phyloP scores from a whole-genome alignment of 2,113 vertebrate genomes.

The Zosterops borbonicus region DNA sequence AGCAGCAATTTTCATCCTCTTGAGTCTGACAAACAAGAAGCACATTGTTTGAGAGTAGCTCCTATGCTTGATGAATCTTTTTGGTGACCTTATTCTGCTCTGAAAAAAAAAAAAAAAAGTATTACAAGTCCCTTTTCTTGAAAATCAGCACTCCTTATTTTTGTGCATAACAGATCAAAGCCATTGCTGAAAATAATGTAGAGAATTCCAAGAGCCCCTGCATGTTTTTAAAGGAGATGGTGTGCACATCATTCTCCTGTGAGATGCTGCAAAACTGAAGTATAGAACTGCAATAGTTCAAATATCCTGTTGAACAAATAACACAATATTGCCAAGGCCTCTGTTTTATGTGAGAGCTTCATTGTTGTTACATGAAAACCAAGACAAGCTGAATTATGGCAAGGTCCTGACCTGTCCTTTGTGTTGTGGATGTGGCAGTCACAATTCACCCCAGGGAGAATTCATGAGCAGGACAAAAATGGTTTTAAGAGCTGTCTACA shows the following conservation, averaged over 20 bases:
- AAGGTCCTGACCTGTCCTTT: slow-evolving; percentile 37
- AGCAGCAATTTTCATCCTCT: neutral
- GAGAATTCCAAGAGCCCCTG: neutral
- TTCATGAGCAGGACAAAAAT: slow-evolving; percentile 7
- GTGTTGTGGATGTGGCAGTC: neutral
- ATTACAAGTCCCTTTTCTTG: neutral
- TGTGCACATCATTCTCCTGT: neutral
- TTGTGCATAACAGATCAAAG: slow-evolving; percentile 30
- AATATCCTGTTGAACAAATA: slow-evolving; percentile 17
- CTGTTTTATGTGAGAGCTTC: neutral
- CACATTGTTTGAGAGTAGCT: slow-evolving; percentile 17
- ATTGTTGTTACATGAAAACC: neutral
- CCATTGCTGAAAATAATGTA: neutral
- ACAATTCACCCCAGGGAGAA: neutral
- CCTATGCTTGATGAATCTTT: neutral
- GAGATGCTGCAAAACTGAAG: neutral
- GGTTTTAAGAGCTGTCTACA: neutral
- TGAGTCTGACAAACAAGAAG: slow-evolving; percentile 23
- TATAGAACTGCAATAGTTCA: neutral
- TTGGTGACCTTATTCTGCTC: slow-evolving; percentile 16
- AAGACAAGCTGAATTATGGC: slow-evolving; percentile 29
- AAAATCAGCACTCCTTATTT: slow-evolving; percentile 15
- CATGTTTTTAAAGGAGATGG: neutral
- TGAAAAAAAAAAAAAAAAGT: neutral
- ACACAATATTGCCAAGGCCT: neutral